Evolutionary conservation across 2,888 invertebrate species (phyloP), one percentile per base, ranked within the genome.

Genomic region (Brachypterus glaber): DNA sequence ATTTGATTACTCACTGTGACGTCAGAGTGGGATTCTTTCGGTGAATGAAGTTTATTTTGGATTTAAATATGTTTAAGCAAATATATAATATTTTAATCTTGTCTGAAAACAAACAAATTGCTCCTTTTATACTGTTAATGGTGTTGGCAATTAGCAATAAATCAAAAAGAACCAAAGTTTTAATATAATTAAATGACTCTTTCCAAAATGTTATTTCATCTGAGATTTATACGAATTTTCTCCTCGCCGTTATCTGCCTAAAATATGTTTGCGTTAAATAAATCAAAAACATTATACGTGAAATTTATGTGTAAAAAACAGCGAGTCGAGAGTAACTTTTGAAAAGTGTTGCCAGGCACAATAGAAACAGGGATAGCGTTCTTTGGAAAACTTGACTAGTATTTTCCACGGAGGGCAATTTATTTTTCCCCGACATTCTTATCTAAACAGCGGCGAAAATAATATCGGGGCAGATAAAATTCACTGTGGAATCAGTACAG

Each of bases 361-460:
- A 60, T 59, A 57, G 59, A 54, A 54, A 55, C 56, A 53, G 57
- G 55, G 61, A 58, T 58, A 62, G 58, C 58, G 59, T 63, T 62
- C 62, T 63, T 62, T 59, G 62, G 61, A 60, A 63, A 64, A 64
- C 59, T 64, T 63, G 56, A 60, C 21, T 21, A 63, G 63, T 64
- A 64, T 66, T 66, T 66, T 63, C 66, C 65, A 59, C 54, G 54
- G 64, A 63, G 65, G 63, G 65, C 65, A 65, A 66, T 66, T 66
- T 66, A 66, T 66, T 66, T 66, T 66, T 66, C 65, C 63, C 60
- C 59, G 59, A 55, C 58, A 48, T 54, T 55, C 64, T 66, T 66
- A 66, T 66, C 66, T 66, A 65, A 66, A 66, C 66, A 64, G 64
- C 64, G 55, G 64, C 63, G 66, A 66, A 66, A 66, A 66, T 66